Conservation (phyloP, 2,888 invertebrate genomes). For the Cerastis rubricosa region DNA sequence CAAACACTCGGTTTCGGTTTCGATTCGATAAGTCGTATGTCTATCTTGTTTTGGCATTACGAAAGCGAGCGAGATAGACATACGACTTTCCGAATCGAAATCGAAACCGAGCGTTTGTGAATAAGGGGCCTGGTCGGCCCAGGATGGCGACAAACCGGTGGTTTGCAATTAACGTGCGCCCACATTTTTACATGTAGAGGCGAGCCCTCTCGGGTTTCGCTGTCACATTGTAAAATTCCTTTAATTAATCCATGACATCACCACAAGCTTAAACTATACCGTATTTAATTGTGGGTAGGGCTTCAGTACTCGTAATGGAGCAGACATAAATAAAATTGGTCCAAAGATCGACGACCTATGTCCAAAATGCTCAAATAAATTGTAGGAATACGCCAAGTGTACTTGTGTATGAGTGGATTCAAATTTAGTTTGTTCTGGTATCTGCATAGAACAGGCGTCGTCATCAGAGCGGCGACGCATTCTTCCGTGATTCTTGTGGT, state of each 20-base stretch:
- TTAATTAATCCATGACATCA: slow-evolving; percentile 78
- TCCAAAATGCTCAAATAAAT: not conserved
- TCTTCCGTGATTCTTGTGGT: slow-evolving; percentile 82
- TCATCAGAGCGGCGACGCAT: slow-evolving; percentile 69
- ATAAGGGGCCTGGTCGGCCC: slow-evolving; percentile 51
- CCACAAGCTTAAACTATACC: slow-evolving; percentile 49
- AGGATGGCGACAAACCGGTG: slow-evolving; percentile 56
- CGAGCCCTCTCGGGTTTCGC: slow-evolving; percentile 63
- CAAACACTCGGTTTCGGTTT: too few species aligned
- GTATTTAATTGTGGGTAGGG: slow-evolving; percentile 45
- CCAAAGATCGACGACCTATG: slow-evolving; percentile 6
- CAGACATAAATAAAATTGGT: slow-evolving; percentile 15
- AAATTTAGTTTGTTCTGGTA: slow-evolving; percentile 51
- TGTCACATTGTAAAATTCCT: slow-evolving; percentile 70
- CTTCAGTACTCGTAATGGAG: slow-evolving; percentile 10
- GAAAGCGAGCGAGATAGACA: too few species aligned
- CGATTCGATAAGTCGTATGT: too few species aligned
- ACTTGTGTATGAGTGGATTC: slow-evolving; percentile 34
- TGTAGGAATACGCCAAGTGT: slow-evolving; percentile 13
- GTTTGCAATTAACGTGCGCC: slow-evolving; percentile 60
- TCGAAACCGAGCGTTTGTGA: too few species aligned
- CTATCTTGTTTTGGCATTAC: too few species aligned
- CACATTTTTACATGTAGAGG: slow-evolving; percentile 59
- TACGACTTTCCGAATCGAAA: too few species aligned
- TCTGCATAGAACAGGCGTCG: slow-evolving; percentile 64